These are phyloP conservation scores for Pseudorhiza aurosa DNA, from an alignment of 30 jellyfish, hydroid and myxozoan species.

Conservation along the genomic window DNA sequence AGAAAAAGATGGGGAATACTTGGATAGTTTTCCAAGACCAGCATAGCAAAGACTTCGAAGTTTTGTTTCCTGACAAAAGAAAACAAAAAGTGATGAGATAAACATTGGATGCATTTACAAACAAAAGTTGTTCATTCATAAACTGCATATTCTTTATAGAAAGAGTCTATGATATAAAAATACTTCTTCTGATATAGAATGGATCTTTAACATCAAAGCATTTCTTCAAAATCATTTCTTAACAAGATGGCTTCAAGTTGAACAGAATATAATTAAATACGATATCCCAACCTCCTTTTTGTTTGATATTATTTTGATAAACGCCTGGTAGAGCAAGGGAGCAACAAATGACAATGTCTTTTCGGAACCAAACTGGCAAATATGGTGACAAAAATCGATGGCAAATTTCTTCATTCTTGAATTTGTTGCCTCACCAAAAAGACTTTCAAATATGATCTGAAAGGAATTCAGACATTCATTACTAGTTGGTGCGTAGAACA, in stretches of 20 bases:
- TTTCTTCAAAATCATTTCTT: no score
- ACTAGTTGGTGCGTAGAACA: no score
- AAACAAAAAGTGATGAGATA: background rate
- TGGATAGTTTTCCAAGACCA: conserved; percentile 81
- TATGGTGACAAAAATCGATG: conserved; percentile 81
- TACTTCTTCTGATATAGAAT: no score
- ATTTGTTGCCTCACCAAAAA: conserved; percentile 86
- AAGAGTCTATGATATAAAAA: no score
- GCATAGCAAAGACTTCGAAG: conserved; percentile 66
- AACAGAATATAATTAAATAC: no score
- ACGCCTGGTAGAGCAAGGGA: conserved; percentile 83
- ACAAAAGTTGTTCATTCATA: no score
- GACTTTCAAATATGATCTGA: conserved; percentile 63
- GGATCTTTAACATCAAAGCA: no score
- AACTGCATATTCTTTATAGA: no score
- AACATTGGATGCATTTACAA: no score
- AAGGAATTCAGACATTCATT: no score
- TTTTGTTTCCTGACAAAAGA: conserved; percentile 62
- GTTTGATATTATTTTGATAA: conserved; percentile 61
- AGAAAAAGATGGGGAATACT: conserved; percentile 29
- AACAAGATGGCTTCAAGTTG: no score
- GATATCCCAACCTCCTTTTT: conserved; percentile 90
- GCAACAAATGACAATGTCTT: conserved; percentile 68
- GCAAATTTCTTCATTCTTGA: conserved; percentile 73
- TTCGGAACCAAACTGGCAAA: conserved; percentile 68